Percentiles rank a stretch among this genome's conserved stretches.
Conservation (phyloP, 1,140 invertebrate species). For the Charaxes varanes region DNA sequence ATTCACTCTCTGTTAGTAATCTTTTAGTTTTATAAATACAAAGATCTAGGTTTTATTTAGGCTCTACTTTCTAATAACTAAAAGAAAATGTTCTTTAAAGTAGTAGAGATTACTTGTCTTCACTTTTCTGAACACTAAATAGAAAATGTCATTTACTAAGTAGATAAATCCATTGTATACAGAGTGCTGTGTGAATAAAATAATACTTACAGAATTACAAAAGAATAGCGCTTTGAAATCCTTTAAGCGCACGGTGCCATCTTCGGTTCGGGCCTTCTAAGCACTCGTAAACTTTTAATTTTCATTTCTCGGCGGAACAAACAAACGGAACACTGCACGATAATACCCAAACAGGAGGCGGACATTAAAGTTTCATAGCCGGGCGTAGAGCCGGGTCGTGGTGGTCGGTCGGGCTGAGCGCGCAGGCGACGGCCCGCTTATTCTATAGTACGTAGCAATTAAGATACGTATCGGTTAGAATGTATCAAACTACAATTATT, state of each 20-base stretch:
- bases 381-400: conserved; percentile 31
- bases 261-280: conserved; percentile 3
- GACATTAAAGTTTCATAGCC: conserved; percentile 55
- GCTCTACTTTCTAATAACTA: no score
- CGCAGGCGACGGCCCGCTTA: conserved; percentile 57
- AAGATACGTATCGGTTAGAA: no score
- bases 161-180: background rate
- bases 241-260: conserved; percentile 13
- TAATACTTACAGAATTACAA: conserved; percentile 14
- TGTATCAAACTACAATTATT: no score
- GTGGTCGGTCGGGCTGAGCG: conserved; percentile 39
- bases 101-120: no score
- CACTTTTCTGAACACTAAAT: no score
- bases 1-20: no score
- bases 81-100: no score
- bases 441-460: no score
- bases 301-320: conserved; percentile 3
- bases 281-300: conserved; percentile 17
- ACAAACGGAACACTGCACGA: conserved; percentile 37
- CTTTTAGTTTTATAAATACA: no score
- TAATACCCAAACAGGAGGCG: conserved; percentile 25
- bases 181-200: background rate
- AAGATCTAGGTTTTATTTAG: no score
- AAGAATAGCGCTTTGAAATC: conserved; percentile 11
- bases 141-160: no score